A percentile compares a stretch with the other conserved stretches of the same genome.
These are phyloP conservation scores for Drosophila helvetica DNA, from an alignment of 2,888 invertebrate genomes.

Conservation along the genomic window DNA sequence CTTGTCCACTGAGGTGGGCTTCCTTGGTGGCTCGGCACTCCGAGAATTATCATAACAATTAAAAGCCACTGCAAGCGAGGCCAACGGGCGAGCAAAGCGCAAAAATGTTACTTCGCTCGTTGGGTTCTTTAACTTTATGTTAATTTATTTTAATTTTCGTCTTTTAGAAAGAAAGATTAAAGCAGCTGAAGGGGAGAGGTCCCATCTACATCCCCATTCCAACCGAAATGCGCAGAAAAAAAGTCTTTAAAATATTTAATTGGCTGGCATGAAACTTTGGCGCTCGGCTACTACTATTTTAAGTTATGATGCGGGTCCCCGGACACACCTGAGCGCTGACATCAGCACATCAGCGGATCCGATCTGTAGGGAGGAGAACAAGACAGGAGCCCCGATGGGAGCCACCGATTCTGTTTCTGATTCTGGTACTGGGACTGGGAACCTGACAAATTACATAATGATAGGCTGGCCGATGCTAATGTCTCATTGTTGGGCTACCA, in stretches of 20 bases:
- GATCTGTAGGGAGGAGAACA: not conserved
- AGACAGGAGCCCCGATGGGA: slow-evolving; percentile 49
- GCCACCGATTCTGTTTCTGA: slow-evolving; percentile 2
- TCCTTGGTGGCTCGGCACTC: slow-evolving; percentile 39
- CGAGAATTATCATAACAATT: slow-evolving; percentile 73
- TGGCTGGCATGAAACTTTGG: slow-evolving; percentile 51
- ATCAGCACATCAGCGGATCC: slow-evolving; percentile 53
- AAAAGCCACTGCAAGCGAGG: slow-evolving; percentile 63
- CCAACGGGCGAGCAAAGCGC: slow-evolving; percentile 35
- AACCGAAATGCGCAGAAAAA: slow-evolving; percentile 21
- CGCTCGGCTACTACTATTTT: slow-evolving; percentile 68
- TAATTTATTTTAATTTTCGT: slow-evolving; percentile 72
- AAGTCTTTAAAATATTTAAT: slow-evolving; percentile 67
- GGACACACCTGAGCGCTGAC: slow-evolving; percentile 51
- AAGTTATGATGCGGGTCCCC: slow-evolving; percentile 64
- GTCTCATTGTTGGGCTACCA: slow-evolving; percentile 38
- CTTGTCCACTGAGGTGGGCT: slow-evolving; percentile 27
- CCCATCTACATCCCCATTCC: slow-evolving; percentile 19
- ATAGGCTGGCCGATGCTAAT: slow-evolving; percentile 50
- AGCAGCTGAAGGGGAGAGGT: slow-evolving; percentile 46
- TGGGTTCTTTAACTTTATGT: slow-evolving; percentile 67
- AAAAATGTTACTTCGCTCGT: slow-evolving; percentile 53
- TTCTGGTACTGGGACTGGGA: slow-evolving; percentile 26
- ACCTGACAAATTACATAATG: slow-evolving; percentile 68
- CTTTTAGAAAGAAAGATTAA: slow-evolving; percentile 49